These are phyloP conservation scores for Strigamia transsilvanica DNA, from an alignment of 2,888 invertebrate species.

Conservation along the genomic window DNA sequence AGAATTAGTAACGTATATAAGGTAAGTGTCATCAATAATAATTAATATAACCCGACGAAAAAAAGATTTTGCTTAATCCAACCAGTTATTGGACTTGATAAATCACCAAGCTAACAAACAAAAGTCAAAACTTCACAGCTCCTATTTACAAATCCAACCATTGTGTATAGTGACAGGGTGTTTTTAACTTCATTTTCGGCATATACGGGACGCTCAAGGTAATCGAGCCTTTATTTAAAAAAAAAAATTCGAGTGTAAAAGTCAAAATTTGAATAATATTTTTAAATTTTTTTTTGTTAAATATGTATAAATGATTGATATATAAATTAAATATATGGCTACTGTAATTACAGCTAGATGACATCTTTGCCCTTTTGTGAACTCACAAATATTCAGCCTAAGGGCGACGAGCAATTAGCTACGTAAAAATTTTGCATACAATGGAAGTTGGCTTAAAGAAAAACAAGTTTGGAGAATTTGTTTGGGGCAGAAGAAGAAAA, in stretches of 20 bases:
- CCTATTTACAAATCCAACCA: too few relatives aligned
- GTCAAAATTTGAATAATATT: too few relatives aligned
- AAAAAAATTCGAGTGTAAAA: too few relatives aligned
- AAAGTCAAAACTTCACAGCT: too few relatives aligned
- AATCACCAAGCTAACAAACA: too few relatives aligned
- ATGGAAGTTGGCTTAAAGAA: background rate
- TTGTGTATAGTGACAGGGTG: too few relatives aligned
- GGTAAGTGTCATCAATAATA: background rate
- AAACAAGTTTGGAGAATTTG: background rate
- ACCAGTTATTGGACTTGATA: too few relatives aligned
- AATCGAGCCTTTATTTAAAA: too few relatives aligned
- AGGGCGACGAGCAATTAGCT: background rate
- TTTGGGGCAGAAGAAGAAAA: conserved; percentile 2
- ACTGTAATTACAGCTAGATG: background rate
- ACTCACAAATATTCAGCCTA: background rate
- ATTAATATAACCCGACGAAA: background rate
- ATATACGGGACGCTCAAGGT: too few relatives aligned
- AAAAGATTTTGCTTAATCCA: background rate
- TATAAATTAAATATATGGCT: conserved; percentile 1
- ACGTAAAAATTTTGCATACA: conserved; percentile 2
- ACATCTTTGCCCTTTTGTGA: background rate
- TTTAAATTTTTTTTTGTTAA: background rate
- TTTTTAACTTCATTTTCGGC: too few relatives aligned
- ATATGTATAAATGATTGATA: background rate
- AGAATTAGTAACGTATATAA: too few relatives aligned